A percentile compares a stretch with the other conserved stretches of the same genome.
These are phyloP conservation scores for Camponotus pennsylvanicus DNA, from an alignment of 1,140 invertebrate species.

Conservation along the genomic window DNA sequence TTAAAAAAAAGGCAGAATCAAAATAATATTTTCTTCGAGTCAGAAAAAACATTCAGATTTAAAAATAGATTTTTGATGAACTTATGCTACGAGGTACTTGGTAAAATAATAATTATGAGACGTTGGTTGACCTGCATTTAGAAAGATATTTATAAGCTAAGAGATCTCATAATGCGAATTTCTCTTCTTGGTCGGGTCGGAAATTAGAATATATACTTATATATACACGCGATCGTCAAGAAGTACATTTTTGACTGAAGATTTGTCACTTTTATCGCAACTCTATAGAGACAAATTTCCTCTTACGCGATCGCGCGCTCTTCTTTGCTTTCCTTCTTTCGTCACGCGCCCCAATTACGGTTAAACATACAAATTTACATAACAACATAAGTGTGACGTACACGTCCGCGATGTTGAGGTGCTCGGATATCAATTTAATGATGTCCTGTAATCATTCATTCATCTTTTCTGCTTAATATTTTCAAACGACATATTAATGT, in stretches of 20 bases:
- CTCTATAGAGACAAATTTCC: neutral
- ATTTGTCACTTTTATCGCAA: slow-evolving; percentile 44
- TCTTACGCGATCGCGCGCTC: slow-evolving; percentile 32
- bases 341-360: slow-evolving; percentile 49
- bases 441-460: neutral
- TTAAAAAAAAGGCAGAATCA: neutral
- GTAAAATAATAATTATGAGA: neutral
- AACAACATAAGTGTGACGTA: neutral
- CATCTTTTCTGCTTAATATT: neutral
- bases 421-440: neutral
- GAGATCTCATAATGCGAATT: slow-evolving; percentile 40
- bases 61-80: neutral
- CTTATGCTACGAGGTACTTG: neutral
- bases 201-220: slow-evolving; percentile 38
- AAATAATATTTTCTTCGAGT: neutral
- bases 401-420: slow-evolving; percentile 6
- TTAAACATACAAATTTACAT: slow-evolving; percentile 52
- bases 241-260: slow-evolving; percentile 48
- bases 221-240: neutral
- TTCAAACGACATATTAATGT: neutral
- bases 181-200: slow-evolving; percentile 39
- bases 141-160: neutral
- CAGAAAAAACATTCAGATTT: neutral
- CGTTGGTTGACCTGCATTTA: neutral
- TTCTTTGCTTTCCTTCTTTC: slow-evolving; percentile 54